A percentile compares a stretch with the other conserved stretches of the same genome.
These are phyloP conservation scores for Holothuria leucospilota DNA, from an alignment of 53 echinoderm and acorn worm genomes.

Conservation along the genomic window DNA sequence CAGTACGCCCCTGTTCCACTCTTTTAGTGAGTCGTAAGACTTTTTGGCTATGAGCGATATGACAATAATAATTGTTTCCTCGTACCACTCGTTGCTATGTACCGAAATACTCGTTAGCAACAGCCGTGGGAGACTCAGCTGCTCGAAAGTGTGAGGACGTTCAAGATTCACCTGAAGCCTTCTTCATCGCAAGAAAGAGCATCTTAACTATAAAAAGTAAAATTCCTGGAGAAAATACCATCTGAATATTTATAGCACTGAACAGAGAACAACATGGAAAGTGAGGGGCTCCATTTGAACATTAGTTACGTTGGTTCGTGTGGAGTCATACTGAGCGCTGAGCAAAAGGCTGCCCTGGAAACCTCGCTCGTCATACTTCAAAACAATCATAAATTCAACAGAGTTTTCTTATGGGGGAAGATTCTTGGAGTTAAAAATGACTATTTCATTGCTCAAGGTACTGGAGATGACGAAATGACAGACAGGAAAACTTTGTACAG, in stretches of 20 bases:
- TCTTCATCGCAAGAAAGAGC: no score
- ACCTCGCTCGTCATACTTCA: constrained; percentile 71
- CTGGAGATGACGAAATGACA: constrained; percentile 84
- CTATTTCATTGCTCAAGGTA: constrained; percentile 95
- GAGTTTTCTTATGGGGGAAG: constrained; percentile 95
- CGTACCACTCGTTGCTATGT: no score
- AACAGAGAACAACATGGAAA: constrained; percentile 63
- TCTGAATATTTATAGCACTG: not conserved
- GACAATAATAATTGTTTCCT: no score
- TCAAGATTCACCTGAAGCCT: no score
- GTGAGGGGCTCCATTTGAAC: constrained; percentile 80
- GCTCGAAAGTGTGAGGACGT: no score
- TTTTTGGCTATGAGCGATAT: no score
- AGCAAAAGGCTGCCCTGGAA: constrained; percentile 76
- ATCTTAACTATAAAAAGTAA: no score
- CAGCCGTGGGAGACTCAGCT: no score
- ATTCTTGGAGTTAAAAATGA: constrained; percentile 90
- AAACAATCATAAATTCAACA: constrained; percentile 89
- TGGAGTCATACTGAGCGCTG: constrained; percentile 77
- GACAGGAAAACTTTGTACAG: constrained; percentile 96
- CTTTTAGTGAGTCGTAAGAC: no score
- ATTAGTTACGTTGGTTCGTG: constrained; percentile 84
- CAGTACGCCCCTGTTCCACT: no score
- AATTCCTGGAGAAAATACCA: no score
- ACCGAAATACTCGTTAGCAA: no score